Evolutionary conservation across 1,140 invertebrate species (phyloP), one percentile per base, ranked within the genome.

Genomic region (Idris sp.): DNA sequence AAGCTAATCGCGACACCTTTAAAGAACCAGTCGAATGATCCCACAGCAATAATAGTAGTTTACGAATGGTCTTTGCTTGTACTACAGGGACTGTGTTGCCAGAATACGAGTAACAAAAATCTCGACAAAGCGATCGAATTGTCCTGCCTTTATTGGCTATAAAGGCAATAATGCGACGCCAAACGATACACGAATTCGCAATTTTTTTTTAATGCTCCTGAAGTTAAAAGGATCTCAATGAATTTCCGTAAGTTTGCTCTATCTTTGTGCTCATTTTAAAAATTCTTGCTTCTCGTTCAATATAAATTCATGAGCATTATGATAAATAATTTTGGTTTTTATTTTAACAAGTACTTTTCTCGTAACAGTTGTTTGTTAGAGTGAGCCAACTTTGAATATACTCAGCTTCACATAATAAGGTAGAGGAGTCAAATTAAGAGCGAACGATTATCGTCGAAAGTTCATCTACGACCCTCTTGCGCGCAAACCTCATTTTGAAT

Each of bases 1-100:
- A 87, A 86, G 84, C 84, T 84, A 86, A 86, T 87, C 81, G 84
- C 79, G 79, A 87, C 86, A 87, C 85, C 84, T 86, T 74, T 76
- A 80, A 75, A 80, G 76, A 69, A 74, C 72, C 69, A 61, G 46
- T 48, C 44, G 77, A 76, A 79, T 78, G 75, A 81, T 74, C 79
- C 78, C 76, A 71, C 62, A 75, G 78, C 80, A 83, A 83, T 84
- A 84, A 83, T 78, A 56, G 58, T 67, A 64, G 77, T 64, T 69
- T 74, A 73, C 48, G 68, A 51, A 53, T 36, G 38, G 51, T 40
- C 48, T 71, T 74, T 33, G 38, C 46, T 59, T 46, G 53, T 56
- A 18, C 41, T 36, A 59, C 74, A 74, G 15, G 73, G 33, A 58
- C 28, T 33, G 31, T 15, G 31, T 19, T 38, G 2, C 25, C 26